A percentile compares a stretch with the other conserved stretches of the same genome.
These are phyloP conservation scores for Vireo griseus DNA, from an alignment of 2,797 vertebrate species.

Conservation along the genomic window DNA sequence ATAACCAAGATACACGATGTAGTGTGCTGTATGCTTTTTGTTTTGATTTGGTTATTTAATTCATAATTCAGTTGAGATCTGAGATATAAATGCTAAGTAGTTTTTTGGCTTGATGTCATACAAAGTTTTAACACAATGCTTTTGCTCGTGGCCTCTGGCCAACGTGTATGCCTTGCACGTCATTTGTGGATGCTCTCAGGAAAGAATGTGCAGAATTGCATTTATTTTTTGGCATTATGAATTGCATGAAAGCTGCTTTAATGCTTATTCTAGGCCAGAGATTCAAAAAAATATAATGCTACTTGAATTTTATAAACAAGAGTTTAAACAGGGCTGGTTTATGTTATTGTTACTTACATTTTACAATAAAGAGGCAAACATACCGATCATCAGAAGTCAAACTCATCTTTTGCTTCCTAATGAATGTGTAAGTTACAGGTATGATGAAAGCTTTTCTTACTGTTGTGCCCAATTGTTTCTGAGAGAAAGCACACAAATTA, in stretches of 20 bases:
- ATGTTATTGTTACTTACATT: conserved; percentile 69
- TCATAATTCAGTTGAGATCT: conserved; percentile 63
- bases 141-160: conserved; percentile 49
- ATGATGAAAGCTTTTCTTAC: conserved; percentile 6
- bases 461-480: not conserved
- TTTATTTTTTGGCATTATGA: conserved; percentile 72
- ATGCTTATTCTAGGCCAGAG: conserved; percentile 60
- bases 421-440: not conserved
- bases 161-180: conserved; percentile 54
- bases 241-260: conserved; percentile 67
- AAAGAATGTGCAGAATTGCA: conserved; percentile 74
- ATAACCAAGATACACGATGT: not conserved
- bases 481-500: not conserved
- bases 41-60: conserved; percentile 57
- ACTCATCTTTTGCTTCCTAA: not conserved
- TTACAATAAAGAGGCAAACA: conserved; percentile 50
- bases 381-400: not conserved
- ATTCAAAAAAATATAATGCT: conserved; percentile 64
- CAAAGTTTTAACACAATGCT: conserved; percentile 62
- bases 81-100: conserved; percentile 62
- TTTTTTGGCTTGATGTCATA: conserved; percentile 65
- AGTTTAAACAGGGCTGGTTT: conserved; percentile 64
- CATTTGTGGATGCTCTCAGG: conserved; percentile 69
- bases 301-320: conserved; percentile 72
- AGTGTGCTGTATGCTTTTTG: conserved; percentile 5